These are phyloP conservation scores for Phyllotreta striolata DNA, from an alignment of 2,888 invertebrate species.

Conservation along the genomic window DNA sequence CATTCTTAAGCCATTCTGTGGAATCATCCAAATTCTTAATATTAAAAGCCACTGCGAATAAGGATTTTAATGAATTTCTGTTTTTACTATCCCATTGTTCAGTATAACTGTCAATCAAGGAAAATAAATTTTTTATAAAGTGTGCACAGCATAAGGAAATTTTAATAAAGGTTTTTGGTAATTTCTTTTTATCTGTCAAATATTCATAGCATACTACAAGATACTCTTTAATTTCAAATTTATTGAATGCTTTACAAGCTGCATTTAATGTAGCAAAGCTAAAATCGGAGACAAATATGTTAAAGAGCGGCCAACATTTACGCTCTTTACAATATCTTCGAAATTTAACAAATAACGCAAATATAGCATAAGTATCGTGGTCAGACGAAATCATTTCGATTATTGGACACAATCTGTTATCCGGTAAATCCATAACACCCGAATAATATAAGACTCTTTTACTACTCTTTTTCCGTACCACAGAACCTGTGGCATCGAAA, in stretches of 20 bases:
- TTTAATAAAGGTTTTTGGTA: conserved; percentile 1
- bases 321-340: conserved; percentile 6
- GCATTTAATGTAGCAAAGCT: conserved; percentile 23
- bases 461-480: background rate
- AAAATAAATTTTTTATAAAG: conserved; percentile 20
- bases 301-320: conserved; percentile 24
- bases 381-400: conserved; percentile 20
- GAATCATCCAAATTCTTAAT: no score
- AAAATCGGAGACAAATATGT: conserved; percentile 21
- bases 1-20: conserved; percentile 4
- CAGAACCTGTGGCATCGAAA: conserved; percentile 24
- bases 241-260: conserved; percentile 21
- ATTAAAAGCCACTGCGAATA: no score
- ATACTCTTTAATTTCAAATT: conserved; percentile 8
- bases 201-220: conserved; percentile 24
- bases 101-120: no score
- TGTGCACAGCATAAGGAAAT: conserved; percentile 18
- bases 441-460: conserved; percentile 16
- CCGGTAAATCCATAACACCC: conserved; percentile 7
- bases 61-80: no score
- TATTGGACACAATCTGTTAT: conserved; percentile 21
- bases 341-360: conserved; percentile 21
- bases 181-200: conserved; percentile 12
- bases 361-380: no score
- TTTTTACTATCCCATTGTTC: no score